Percentiles rank a stretch among this genome's conserved stretches.
These are phyloP conservation scores for Ophion ellenae DNA, from an alignment of 2,888 invertebrate species.

Conservation along the genomic window DNA sequence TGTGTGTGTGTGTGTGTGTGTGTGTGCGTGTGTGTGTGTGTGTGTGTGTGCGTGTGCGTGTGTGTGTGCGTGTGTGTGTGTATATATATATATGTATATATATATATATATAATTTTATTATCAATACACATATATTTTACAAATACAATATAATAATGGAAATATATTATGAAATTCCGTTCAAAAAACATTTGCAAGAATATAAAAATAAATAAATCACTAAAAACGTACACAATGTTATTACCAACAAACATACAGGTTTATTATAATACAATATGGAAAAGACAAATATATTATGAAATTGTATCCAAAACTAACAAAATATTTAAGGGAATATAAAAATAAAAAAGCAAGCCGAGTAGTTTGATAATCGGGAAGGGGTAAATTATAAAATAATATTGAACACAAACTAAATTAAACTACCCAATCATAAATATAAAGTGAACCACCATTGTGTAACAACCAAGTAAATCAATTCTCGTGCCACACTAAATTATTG, in stretches of 20 bases:
- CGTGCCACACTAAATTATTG: background rate
- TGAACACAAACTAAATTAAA: background rate
- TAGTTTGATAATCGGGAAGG: background rate
- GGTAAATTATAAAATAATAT: background rate
- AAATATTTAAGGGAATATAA: background rate
- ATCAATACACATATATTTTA: background rate
- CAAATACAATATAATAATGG: background rate
- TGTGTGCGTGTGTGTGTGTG: too few species aligned
- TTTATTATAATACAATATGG: background rate
- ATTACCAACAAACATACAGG: background rate
- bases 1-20: too few species aligned
- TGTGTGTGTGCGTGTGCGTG: too few species aligned
- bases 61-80: too few species aligned
- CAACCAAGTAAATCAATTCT: background rate
- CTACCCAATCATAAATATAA: background rate
- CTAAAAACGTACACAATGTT: too few species aligned
- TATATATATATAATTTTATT: background rate
- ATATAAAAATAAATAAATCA: background rate
- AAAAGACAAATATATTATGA: background rate
- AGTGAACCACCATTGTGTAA: background rate
- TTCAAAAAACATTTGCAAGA: background rate
- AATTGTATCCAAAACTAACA: background rate
- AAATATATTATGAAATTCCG: background rate
- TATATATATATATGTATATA: too few species aligned
- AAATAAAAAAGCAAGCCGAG: background rate